Evolutionary conservation across 2,888 invertebrate genomes (phyloP).

Genomic region (Venusia cambrica): DNA sequence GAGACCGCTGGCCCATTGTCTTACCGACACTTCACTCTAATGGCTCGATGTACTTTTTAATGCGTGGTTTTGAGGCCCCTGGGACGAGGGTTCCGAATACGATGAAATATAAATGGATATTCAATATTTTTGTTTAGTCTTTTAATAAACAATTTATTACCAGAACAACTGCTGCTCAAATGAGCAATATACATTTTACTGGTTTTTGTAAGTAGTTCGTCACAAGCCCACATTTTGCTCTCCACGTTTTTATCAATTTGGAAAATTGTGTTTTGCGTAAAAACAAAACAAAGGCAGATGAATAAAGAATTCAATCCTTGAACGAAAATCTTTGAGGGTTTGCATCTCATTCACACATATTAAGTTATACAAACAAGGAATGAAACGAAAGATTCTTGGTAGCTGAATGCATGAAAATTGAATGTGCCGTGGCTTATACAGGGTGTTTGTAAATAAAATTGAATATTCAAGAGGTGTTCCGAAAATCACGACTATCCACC

Average conservation of each 20-base stretch:
- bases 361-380: slow-evolving; percentile 13
- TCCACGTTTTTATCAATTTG: too few species aligned
- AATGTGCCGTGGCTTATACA: slow-evolving; percentile 51
- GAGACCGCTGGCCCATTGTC: slow-evolving; percentile 39
- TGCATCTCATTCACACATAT: slow-evolving; percentile 33
- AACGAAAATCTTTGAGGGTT: slow-evolving; percentile 45
- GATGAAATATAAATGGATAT: slow-evolving; percentile 10
- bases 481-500: slow-evolving; percentile 67
- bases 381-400: slow-evolving; percentile 26
- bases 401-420: slow-evolving; percentile 54
- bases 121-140: slow-evolving; percentile 26
- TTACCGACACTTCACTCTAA: slow-evolving; percentile 36
- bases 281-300: slow-evolving; percentile 40
- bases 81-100: slow-evolving; percentile 8
- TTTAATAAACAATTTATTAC: too few species aligned
- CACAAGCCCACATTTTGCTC: too few species aligned
- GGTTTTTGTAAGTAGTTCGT: too few species aligned
- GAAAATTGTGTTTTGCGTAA: too few species aligned
- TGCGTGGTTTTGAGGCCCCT: slow-evolving; percentile 16
- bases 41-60: slow-evolving; percentile 42
- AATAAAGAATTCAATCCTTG: slow-evolving; percentile 43
- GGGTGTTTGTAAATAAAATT: slow-evolving; percentile 73
- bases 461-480: slow-evolving; percentile 69
- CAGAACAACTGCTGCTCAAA: too few species aligned
- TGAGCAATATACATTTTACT: too few species aligned